Evolutionary conservation across 2,797 vertebrate genomes (phyloP), one percentile per base, ranked within the genome.

Genomic region (Alcedo atthis): DNA sequence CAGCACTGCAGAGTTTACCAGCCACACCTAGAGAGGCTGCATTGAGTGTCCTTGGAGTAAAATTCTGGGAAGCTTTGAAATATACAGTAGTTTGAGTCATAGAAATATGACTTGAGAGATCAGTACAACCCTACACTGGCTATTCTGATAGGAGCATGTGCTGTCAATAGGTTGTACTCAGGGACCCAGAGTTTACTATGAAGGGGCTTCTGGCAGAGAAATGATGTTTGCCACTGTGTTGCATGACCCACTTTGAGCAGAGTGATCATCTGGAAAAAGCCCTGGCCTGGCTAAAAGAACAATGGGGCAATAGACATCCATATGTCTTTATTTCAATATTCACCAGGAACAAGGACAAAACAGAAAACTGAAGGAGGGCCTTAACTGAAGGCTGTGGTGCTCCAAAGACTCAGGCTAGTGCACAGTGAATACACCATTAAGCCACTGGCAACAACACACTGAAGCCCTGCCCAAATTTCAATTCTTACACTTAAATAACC

Each of bases 401-500:
- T 67, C 94, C 70, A 63, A 92, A 93, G 94, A 43, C 74, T 73
- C 33, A 51, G 61, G 25, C 43, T 48, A 75, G 33, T 2, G 1
- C 35, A 88, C 21, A 20, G 30, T 77, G 66, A 83, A 87, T 43
- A 71, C 59, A 66, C 89, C 85, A 81, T 93, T 94, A 88, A 94
- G 53, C 86, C 66, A 64, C 75, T 95, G 94, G 89, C 93, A 94
- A 69, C 48, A 86, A 12, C 57, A 61, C 22, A 11, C 43, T 70
- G 70, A 87, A 91, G 73, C 55, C 79, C 81, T 97, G 93, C 96
- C 96, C 94, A 94, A 78, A 95, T 94, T 94, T 91, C 78, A 91
- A 81, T 93, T 97, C 90, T 93, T 94, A 93, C 75, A 95, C 94
- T 96, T 97, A 94, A 45, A 94, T 83, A 79, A 68, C 92, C 91